Evolutionary conservation across 2,113 vertebrate species (phyloP).

Genomic region (Serranochromis macrocephalus): DNA sequence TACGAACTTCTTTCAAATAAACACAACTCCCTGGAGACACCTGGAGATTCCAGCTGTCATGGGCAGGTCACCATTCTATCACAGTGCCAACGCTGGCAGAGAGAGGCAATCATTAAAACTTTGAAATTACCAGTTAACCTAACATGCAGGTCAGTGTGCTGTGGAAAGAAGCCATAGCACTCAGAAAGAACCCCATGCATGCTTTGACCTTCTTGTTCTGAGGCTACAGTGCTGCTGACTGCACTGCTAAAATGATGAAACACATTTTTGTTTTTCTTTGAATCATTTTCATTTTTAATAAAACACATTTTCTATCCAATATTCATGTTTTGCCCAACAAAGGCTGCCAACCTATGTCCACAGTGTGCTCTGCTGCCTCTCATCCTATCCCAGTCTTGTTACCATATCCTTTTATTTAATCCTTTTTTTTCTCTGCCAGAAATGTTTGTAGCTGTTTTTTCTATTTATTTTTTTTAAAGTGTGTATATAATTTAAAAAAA

Average conservation of each 20-base stretch:
- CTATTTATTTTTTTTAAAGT: background rate
- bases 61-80: background rate
- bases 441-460: background rate
- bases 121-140: background rate
- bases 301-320: background rate
- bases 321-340: background rate
- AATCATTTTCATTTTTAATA: background rate
- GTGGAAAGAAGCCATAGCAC: background rate
- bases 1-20: background rate
- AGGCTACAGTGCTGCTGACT: background rate
- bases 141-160: background rate
- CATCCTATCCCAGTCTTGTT: background rate
- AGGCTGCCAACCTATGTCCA: background rate
- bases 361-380: background rate
- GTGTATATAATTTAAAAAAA: rapidly evolving
- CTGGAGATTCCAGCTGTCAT: background rate
- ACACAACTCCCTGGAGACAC: background rate
- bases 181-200: background rate
- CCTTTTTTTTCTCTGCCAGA: background rate
- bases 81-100: background rate
- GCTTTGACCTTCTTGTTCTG: background rate
- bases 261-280: background rate
- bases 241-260: background rate
- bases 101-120: background rate
- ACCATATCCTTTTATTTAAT: background rate